A percentile compares a stretch with the other conserved stretches of the same genome.
Conservation (phyloP, 2,888 invertebrate genomes). For the Calliopum simillimum region DNA sequence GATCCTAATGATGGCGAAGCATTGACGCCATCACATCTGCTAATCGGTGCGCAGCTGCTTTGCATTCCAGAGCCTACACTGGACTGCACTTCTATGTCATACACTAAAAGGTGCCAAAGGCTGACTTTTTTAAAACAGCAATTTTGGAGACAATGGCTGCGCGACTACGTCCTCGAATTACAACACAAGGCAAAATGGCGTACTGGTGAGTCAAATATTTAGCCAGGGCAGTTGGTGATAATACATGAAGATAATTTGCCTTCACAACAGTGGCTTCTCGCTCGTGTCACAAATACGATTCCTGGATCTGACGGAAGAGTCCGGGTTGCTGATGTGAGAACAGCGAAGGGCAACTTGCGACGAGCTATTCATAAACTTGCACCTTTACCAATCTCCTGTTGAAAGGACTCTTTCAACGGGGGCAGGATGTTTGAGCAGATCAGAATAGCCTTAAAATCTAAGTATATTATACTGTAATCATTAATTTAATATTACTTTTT, state of each 20-base stretch:
- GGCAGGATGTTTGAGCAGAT: background rate
- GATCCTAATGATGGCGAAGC: conserved; percentile 43
- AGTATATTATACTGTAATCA: no score
- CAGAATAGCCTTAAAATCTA: no score
- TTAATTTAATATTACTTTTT: no score
- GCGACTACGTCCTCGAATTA: conserved; percentile 18
- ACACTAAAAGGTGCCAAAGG: conserved; percentile 19
- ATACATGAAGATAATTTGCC: conserved; percentile 26
- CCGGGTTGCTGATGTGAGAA: background rate
- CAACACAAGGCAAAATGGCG: conserved; percentile 13
- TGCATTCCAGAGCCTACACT: conserved; percentile 3
- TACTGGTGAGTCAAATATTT: conserved; percentile 21
- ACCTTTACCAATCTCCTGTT: background rate
- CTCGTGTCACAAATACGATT: no score
- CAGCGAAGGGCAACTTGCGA: background rate
- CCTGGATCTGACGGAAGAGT: no score
- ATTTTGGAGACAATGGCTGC: conserved; percentile 16
- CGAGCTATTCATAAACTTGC: background rate
- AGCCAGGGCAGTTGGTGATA: conserved; percentile 25
- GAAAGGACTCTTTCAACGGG: background rate
- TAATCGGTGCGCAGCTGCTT: conserved; percentile 35
- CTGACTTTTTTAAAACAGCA: conserved; percentile 19
- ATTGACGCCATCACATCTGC: conserved; percentile 36
- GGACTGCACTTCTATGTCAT: background rate
- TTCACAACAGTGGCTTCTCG: conserved; percentile 22